Conservation (phyloP, 2,888 invertebrate genomes). For the Globia sparganii region DNA sequence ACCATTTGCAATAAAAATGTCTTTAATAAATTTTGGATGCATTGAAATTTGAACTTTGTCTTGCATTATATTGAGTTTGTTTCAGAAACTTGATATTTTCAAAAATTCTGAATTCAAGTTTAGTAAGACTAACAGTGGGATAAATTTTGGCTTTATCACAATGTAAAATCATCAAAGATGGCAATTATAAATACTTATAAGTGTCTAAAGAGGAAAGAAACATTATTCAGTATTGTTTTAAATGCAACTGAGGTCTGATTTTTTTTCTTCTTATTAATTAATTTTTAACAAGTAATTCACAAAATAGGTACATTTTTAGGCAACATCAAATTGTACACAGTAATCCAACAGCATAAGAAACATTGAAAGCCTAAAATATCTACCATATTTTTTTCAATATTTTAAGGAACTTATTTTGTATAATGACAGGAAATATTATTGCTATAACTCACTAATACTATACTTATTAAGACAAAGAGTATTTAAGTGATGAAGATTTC, state of each 20-base stretch:
- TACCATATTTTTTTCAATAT: conserved; percentile 25
- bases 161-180: conserved; percentile 32
- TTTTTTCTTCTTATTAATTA: background rate
- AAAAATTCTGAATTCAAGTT: conserved; percentile 11
- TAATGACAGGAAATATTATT: conserved; percentile 50
- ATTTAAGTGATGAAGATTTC: conserved; percentile 36
- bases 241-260: conserved; percentile 45
- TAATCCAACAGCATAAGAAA: conserved; percentile 28
- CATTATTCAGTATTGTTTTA: conserved; percentile 16
- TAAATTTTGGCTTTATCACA: conserved; percentile 28
- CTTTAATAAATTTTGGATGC: background rate
- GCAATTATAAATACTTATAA: background rate
- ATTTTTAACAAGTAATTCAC: conserved; percentile 9
- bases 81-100: background rate
- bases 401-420: conserved; percentile 58
- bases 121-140: conserved; percentile 1
- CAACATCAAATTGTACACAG: conserved; percentile 32
- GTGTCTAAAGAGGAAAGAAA: background rate
- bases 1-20: background rate
- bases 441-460: conserved; percentile 45
- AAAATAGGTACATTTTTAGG: conserved; percentile 32
- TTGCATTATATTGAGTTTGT: background rate
- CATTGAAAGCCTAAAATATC: conserved; percentile 20
- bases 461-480: conserved; percentile 28
- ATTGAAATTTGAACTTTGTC: background rate